Percentiles rank a stretch among this genome's conserved stretches.
phyloP scores from a whole-genome alignment of 2,888 invertebrate species.

The Hesperia comma region DNA sequence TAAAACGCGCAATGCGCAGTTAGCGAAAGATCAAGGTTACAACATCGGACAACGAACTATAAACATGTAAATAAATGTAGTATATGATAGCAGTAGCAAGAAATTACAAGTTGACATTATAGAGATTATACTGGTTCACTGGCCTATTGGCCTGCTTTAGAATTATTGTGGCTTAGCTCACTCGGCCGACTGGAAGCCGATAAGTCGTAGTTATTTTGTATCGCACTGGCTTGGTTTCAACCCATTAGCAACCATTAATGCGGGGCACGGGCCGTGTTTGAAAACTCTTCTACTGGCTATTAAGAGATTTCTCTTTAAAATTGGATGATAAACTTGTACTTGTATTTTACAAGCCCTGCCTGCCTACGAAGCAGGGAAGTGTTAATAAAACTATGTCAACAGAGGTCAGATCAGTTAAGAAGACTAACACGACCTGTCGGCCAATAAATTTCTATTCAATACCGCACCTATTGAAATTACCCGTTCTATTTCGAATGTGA shows the following conservation, averaged over 20 bases:
- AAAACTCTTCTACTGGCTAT: too few species aligned
- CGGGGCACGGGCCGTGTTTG: background rate
- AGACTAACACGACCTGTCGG: too few species aligned
- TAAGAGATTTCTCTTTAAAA: too few species aligned
- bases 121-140: constrained; percentile 3
- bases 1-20: constrained; percentile 16
- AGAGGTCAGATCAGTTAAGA: too few species aligned
- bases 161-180: constrained; percentile 2
- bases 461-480: too few species aligned
- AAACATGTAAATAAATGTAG: background rate
- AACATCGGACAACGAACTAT: constrained; percentile 26
- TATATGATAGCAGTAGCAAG: background rate
- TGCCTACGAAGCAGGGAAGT: too few species aligned
- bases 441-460: too few species aligned
- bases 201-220: background rate
- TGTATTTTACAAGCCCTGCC: too few species aligned
- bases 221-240: background rate
- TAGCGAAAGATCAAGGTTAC: constrained; percentile 29
- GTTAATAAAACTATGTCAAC: too few species aligned
- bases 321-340: too few species aligned
- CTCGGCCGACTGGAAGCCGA: background rate
- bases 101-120: constrained; percentile 2
- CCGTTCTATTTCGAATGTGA: too few species aligned
- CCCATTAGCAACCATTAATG: constrained; percentile 1
- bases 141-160: constrained; percentile 10